Base-by-base conservation (phyloP, 2,888 invertebrate genomes). In the Drosophila lacicola region DNA sequence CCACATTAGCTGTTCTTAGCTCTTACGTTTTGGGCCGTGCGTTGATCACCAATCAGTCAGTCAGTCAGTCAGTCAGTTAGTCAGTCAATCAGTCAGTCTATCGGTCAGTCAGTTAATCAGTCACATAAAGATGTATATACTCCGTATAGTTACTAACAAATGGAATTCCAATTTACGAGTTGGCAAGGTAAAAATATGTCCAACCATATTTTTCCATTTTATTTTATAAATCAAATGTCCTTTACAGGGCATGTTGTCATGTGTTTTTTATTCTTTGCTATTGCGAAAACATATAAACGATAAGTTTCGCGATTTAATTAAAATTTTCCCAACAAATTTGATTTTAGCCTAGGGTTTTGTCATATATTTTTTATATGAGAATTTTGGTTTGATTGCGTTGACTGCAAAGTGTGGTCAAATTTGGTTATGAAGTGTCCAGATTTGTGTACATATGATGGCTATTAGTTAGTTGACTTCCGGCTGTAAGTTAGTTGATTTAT, bases 81-180 rank as follows among this genome's bases (percentile, higher is more conserved):
- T 25, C 25, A 25, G 25, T 25, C 21, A 21, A 5, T 5, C 25
- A 25, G 25, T 25, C 25, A 5, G 25, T 25, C 25, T 1, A 5
- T 25, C 25, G 5, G 25, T 25, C 25, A 25, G 25, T 29, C 25
- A 25, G 25, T 25, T 8, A 29, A 8, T 29, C 29, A 29, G 29
- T 29, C 29, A 29, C 29, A 29, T 29, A 29, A 8, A 29, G 8
- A 29, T 8, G 29, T 29, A 8, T 29, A 29, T 29, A 19, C 49
- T 34, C 37, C 34, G 47, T 50, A 17, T 17, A 37, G 39, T 45
- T 51, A 21, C 41, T 51, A 14, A 14, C 44, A 71, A 51, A 51
- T 46, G 57, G 65, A 78, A 84, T 69, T 83, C 68, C 86, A 86
- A 78, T 82, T 62, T 74, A 51, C 41, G 41, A 63, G 44, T 44